A percentile compares a stretch with the other conserved stretches of the same genome.
Evolutionary conservation across 2,888 invertebrate species (phyloP).

Genomic region (Sesia bembeciformis): DNA sequence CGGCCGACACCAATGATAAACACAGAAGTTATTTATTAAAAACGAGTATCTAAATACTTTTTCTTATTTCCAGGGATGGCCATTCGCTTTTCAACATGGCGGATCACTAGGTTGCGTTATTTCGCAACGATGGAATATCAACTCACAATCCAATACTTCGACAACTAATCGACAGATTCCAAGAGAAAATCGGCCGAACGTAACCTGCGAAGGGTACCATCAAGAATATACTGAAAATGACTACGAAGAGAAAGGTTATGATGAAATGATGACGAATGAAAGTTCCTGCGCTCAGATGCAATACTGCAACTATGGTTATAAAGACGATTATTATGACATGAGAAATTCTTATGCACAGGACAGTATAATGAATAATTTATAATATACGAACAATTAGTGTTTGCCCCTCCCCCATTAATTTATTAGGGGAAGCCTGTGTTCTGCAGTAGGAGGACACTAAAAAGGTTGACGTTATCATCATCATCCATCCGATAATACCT

Average conservation of each 20-base stretch:
- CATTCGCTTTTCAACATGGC: constrained; percentile 83
- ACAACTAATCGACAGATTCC: constrained; percentile 16
- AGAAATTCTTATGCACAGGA: constrained; percentile 44
- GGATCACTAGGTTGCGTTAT: constrained; percentile 61
- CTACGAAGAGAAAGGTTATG: constrained; percentile 51
- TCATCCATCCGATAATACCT: too few species aligned
- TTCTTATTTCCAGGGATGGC: constrained; percentile 80
- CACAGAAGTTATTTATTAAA: too few species aligned
- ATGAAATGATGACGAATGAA: constrained; percentile 36
- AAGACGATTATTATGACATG: constrained; percentile 55
- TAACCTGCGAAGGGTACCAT: constrained; percentile 25
- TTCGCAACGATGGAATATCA: constrained; percentile 59
- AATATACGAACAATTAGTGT: not conserved
- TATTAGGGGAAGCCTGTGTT: too few species aligned
- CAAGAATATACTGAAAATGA: constrained; percentile 56
- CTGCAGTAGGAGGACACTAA: too few species aligned
- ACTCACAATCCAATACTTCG: constrained; percentile 26
- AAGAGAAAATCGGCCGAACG: constrained; percentile 13
- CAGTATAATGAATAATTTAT: constrained; percentile 40
- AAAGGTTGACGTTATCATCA: too few species aligned
- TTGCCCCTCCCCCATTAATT: too few species aligned
- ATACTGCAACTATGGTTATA: constrained; percentile 56
- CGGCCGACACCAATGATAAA: too few species aligned
- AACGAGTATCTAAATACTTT: not conserved
- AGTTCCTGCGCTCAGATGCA: constrained; percentile 31